Conservation (phyloP, 2,797 vertebrate genomes). For the Myotis planiceps region DNA sequence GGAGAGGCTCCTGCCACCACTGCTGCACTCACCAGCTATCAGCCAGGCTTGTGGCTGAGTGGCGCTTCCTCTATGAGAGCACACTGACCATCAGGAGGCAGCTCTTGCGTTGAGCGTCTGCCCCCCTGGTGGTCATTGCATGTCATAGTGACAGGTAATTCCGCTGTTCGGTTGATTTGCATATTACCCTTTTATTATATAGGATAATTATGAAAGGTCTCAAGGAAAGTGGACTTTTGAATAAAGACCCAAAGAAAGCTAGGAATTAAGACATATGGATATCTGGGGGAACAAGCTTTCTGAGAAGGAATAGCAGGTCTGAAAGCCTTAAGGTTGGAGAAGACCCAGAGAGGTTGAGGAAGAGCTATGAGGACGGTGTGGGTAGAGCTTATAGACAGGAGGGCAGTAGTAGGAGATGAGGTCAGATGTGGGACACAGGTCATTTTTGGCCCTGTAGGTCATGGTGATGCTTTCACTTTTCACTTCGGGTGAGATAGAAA, state of each 20-base stretch:
- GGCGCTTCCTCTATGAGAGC: too few species aligned
- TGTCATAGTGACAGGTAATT: fast-evolving
- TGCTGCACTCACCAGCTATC: too few species aligned
- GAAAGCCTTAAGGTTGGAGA: background rate
- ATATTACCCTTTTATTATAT: background rate
- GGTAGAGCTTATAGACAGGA: background rate
- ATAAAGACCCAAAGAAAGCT: background rate
- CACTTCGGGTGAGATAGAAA: background rate
- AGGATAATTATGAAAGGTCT: background rate
- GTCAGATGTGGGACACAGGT: background rate
- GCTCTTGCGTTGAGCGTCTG: too few species aligned
- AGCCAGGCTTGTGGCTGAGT: too few species aligned
- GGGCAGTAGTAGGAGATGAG: background rate
- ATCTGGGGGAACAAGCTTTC: background rate
- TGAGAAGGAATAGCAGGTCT: background rate
- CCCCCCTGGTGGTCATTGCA: too few species aligned
- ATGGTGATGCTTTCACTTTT: background rate
- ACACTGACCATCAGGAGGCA: too few species aligned
- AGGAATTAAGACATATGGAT: background rate
- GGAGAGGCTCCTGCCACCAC: too few species aligned
- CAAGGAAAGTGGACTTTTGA: background rate
- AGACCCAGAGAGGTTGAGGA: background rate
- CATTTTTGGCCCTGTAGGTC: background rate
- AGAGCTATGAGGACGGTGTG: background rate
- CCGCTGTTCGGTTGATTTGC: too few species aligned